Evolutionary conservation across 2,113 vertebrate genomes (phyloP).

Genomic region (Pao palembangensis): DNA sequence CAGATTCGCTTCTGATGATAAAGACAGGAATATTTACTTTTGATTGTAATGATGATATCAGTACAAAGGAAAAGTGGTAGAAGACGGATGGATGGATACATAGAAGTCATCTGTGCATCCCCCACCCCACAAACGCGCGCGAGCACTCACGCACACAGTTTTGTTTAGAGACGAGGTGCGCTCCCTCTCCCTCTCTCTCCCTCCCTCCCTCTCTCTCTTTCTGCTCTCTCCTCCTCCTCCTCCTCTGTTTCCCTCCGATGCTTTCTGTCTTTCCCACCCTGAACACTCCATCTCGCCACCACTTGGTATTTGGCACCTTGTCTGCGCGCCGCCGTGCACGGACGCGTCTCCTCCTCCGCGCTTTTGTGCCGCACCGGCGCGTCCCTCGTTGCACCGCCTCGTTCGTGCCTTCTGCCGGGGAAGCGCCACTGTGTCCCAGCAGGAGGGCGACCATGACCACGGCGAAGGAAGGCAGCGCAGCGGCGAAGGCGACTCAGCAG

Average conservation of each 20-base stretch:
- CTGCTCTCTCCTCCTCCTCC: constrained; percentile 32
- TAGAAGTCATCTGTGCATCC: too few relatives aligned
- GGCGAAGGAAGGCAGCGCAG: constrained; percentile 85
- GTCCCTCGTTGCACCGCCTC: constrained; percentile 10
- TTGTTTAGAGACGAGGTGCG: constrained; percentile 9
- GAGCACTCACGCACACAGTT: background rate
- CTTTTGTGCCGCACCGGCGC: constrained; percentile 22
- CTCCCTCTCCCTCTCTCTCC: constrained; percentile 41
- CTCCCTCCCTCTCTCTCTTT: constrained; percentile 14
- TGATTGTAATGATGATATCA: too few relatives aligned
- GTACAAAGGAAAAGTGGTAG: too few relatives aligned
- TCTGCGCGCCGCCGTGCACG: constrained; percentile 8
- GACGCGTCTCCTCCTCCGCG: background rate
- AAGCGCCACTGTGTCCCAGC: constrained; percentile 45
- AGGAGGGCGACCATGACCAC: constrained; percentile 86
- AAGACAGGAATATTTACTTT: too few relatives aligned
- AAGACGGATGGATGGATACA: too few relatives aligned
- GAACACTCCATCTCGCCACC: constrained; percentile 28
- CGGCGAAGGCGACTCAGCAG: constrained; percentile 84
- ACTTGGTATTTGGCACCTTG: constrained; percentile 48
- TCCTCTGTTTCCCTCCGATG: constrained; percentile 66
- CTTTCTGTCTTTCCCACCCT: constrained; percentile 22
- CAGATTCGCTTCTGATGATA: too few relatives aligned
- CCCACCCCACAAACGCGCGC: too few relatives aligned
- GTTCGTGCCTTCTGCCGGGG: constrained; percentile 19